Conservation (phyloP, 2,888 invertebrate genomes). For the Rapana venosa region DNA sequence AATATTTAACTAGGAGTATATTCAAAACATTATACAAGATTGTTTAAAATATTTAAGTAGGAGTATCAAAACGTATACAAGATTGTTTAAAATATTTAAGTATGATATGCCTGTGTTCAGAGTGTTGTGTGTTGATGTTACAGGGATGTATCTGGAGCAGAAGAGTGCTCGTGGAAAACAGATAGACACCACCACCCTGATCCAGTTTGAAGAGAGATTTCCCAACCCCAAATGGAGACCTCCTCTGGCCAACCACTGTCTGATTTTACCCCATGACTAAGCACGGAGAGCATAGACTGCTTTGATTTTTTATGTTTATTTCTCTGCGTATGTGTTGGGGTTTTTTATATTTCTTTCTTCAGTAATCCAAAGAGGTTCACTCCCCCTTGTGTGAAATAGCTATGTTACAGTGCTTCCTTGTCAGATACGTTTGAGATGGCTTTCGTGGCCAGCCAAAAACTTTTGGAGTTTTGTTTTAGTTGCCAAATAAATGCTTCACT, state of each 20-base stretch:
- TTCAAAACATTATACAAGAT: too few species aligned
- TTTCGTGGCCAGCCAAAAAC: neutral
- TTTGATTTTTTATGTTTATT: neutral
- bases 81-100: too few species aligned
- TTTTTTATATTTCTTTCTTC: neutral
- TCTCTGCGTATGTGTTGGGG: neutral
- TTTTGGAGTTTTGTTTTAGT: neutral
- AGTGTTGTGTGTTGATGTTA: neutral
- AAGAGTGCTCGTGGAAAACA: slow-evolving; percentile 69
- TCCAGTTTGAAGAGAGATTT: slow-evolving; percentile 61
- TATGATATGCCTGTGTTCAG: neutral
- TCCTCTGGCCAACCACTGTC: slow-evolving; percentile 74
- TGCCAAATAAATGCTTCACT: neutral
- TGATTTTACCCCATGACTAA: slow-evolving; percentile 65
- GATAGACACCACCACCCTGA: slow-evolving; percentile 68
- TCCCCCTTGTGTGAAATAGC: neutral
- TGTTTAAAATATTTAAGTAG: too few species aligned
- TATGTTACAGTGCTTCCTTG: neutral
- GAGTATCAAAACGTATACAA: too few species aligned
- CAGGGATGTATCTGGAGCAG: slow-evolving; percentile 75
- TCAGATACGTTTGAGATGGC: slow-evolving; percentile 2
- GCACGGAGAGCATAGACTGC: neutral
- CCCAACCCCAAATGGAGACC: slow-evolving; percentile 73
- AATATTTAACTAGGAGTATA: too few species aligned
- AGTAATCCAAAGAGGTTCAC: neutral